phyloP scores from a whole-genome alignment of 1,140 invertebrate genomes.

The Rhyacophila brunnea region DNA sequence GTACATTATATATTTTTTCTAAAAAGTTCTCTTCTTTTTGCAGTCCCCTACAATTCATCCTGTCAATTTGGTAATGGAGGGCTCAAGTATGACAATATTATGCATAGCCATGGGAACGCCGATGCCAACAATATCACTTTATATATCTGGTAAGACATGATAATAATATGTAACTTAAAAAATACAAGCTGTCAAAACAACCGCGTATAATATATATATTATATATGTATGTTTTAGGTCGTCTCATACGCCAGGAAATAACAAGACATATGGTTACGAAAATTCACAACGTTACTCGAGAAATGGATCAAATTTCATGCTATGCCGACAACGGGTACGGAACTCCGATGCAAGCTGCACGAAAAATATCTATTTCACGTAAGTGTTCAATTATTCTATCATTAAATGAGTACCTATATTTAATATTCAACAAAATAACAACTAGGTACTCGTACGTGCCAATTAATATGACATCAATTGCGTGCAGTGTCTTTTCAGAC shows the following conservation, averaged over 20 bases:
- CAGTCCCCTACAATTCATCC: constrained; percentile 80
- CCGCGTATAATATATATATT: no score
- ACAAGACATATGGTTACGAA: constrained; percentile 79
- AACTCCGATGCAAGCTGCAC: constrained; percentile 76
- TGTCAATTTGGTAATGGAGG: constrained; percentile 76
- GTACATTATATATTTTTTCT: no score
- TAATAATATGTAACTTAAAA: no score
- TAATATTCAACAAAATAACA: no score
- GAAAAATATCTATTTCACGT: constrained; percentile 76
- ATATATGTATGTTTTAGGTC: constrained; percentile 48
- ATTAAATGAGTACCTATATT: no score
- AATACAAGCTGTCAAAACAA: no score
- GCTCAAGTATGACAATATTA: constrained; percentile 78
- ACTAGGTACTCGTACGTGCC: no score
- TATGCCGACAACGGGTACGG: constrained; percentile 84
- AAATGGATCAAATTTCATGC: constrained; percentile 81
- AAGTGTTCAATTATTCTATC: constrained; percentile 53
- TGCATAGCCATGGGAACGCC: constrained; percentile 82
- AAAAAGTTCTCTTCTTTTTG: no score
- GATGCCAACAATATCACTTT: constrained; percentile 77
- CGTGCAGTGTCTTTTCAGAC: no score
- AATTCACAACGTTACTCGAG: constrained; percentile 74
- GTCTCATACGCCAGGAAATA: constrained; percentile 70
- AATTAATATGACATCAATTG: no score
- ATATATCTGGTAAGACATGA: constrained; percentile 57